phyloP scores from a whole-genome alignment of 2,888 invertebrate species.

The Neria commutata region DNA sequence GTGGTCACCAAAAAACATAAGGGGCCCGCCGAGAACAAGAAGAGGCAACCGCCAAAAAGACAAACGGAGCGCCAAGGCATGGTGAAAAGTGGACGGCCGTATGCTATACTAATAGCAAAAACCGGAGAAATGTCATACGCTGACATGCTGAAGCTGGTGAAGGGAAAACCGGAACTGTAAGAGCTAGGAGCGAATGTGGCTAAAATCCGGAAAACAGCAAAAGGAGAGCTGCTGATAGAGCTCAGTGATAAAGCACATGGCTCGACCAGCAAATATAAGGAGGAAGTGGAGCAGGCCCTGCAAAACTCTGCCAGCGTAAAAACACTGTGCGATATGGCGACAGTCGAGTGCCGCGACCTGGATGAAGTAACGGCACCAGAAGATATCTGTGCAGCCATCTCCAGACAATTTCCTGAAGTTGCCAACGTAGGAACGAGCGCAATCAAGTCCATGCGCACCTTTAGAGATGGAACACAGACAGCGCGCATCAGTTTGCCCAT shows the following conservation, averaged over 20 bases:
- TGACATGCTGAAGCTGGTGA: constrained; percentile 7
- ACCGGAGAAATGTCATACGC: constrained; percentile 5
- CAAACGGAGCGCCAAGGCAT: no score
- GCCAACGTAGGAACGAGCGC: background rate
- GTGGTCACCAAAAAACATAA: no score
- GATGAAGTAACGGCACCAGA: background rate
- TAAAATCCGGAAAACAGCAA: constrained; percentile 5
- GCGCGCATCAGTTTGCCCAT: background rate
- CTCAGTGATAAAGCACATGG: background rate
- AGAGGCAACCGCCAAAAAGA: no score
- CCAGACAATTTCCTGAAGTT: background rate
- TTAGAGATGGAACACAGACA: background rate
- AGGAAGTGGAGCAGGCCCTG: background rate
- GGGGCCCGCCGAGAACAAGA: no score
- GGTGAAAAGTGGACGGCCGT: no score
- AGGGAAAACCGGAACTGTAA: constrained; percentile 5
- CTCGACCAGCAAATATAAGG: background rate
- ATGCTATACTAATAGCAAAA: background rate
- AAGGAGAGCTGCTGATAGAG: constrained; percentile 5
- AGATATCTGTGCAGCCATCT: background rate
- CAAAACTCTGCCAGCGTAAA: background rate
- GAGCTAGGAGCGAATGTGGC: constrained; percentile 3
- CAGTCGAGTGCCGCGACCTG: background rate
- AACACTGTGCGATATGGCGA: background rate
- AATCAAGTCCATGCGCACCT: background rate